Percentiles rank a stretch among this genome's conserved stretches.
These are phyloP conservation scores for Megalops atlanticus DNA, from an alignment of 2,113 vertebrate genomes.

Conservation along the genomic window DNA sequence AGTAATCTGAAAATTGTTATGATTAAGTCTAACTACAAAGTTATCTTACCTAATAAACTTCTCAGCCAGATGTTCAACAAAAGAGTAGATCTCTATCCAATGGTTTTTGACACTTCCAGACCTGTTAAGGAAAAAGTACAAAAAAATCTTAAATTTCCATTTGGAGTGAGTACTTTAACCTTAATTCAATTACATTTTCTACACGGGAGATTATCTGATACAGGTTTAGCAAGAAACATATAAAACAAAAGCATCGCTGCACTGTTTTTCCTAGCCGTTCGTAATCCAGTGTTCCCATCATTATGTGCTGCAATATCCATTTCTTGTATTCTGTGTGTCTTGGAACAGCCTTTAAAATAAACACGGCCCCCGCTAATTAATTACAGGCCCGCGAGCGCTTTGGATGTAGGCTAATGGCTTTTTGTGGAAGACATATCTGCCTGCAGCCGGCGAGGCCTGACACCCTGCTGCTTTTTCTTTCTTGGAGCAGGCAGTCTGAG, in stretches of 20 bases:
- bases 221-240: neutral
- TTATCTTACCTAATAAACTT: slow-evolving; percentile 85
- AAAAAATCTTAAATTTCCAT: neutral
- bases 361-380: slow-evolving; percentile 11
- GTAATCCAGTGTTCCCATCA: neutral
- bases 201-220: neutral
- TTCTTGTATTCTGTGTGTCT: neutral
- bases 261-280: neutral
- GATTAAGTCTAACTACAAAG: neutral
- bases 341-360: slow-evolving; percentile 6
- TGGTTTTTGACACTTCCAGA: slow-evolving; percentile 87
- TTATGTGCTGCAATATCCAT: neutral
- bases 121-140: slow-evolving; percentile 64
- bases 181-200: neutral
- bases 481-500: neutral
- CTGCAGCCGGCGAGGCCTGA: neutral
- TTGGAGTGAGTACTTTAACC: neutral
- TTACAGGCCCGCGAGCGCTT: slow-evolving; percentile 14
- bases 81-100: slow-evolving; percentile 84
- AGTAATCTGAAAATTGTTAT: neutral
- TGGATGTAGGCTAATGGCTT: slow-evolving; percentile 10
- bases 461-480: neutral
- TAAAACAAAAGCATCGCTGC: neutral
- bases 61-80: slow-evolving; percentile 82
- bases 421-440: neutral